Base-by-base conservation (phyloP, 2,113 vertebrate genomes). In the Osmerus mordax region DNA sequence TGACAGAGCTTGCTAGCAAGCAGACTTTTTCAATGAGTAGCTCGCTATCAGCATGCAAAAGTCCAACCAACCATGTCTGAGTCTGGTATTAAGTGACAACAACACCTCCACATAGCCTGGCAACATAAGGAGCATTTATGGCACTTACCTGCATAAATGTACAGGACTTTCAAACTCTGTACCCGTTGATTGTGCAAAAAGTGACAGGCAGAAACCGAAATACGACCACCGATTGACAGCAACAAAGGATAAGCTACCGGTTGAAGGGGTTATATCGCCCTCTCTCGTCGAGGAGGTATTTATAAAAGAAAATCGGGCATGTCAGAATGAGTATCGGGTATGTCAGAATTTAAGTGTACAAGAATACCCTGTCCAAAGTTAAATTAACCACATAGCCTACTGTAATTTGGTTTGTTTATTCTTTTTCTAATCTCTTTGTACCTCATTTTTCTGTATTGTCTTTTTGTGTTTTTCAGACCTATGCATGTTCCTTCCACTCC, bases 71-170 rank as follows among this genome's bases (percentile, higher is more conserved):
- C 3, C 54, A 1, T 29, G 51, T 11, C 53, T 6, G 32, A 72
- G 3, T 18, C 55, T 56, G 55, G 55, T 15, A 6, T 3, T 56
- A 7, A 19, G n/a, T 56, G n/a, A 28, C 21, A 77, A 59, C 69
- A 67, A 41, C 75, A 19, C 64, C 47, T 77, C 9, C 64, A n/a
- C 65, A 66, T 25, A 7, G 36, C 3, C 4, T 62, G 1, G 5
- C 0, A 0, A 18, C 15, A 15, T 7, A 16, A 23, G 3, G 19
- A 0, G 6, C 18, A 29, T 83, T 70, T 70, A 79, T 66, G 25
- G 14, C 61, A 9, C 86, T 81, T 63, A 82, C 89, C 87, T 87
- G 85, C 89, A 88, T 89, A 63, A 78, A 85, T 7, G 13, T 61
- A 62, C 32, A 3, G 36, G 29, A 79, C 70, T 71, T 65, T 74